Evolutionary conservation across 2,113 vertebrate species (phyloP).

Genomic region (Chionomys nivalis): DNA sequence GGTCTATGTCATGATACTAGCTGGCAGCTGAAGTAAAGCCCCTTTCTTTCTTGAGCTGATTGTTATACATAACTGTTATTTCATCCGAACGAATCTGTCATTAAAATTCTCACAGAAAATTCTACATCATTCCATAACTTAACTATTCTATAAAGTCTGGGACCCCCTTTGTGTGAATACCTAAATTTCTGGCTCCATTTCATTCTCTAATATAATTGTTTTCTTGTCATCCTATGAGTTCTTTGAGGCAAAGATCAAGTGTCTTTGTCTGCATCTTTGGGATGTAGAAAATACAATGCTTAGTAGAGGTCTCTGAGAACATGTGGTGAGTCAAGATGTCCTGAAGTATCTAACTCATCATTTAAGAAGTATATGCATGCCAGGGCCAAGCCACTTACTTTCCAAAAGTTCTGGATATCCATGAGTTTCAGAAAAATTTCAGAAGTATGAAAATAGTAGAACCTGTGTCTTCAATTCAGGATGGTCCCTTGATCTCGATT

Average conservation of each 20-base stretch:
- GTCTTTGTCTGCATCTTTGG: background rate
- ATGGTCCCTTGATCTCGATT: background rate
- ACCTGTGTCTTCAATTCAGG: background rate
- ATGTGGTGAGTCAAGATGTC: background rate
- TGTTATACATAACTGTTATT: background rate
- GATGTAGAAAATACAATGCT: background rate
- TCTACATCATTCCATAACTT: background rate
- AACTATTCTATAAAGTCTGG: background rate
- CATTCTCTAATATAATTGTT: background rate
- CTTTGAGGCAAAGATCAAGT: background rate
- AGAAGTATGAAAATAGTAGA: background rate
- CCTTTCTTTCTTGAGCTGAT: background rate
- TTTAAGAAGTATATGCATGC: background rate
- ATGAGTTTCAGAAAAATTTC: background rate
- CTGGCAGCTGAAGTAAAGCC: background rate
- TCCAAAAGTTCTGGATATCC: background rate
- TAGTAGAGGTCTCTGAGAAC: background rate
- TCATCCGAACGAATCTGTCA: background rate
- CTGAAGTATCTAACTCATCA: background rate
- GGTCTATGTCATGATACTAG: background rate
- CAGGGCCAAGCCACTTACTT: background rate
- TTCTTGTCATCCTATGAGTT: background rate
- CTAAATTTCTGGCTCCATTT: background rate
- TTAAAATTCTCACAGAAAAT: background rate
- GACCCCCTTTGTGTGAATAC: fast-evolving